Evolutionary conservation across 2,797 vertebrate species (phyloP), one percentile per base, ranked within the genome.

Genomic region (Halcyon smyrnensis): DNA sequence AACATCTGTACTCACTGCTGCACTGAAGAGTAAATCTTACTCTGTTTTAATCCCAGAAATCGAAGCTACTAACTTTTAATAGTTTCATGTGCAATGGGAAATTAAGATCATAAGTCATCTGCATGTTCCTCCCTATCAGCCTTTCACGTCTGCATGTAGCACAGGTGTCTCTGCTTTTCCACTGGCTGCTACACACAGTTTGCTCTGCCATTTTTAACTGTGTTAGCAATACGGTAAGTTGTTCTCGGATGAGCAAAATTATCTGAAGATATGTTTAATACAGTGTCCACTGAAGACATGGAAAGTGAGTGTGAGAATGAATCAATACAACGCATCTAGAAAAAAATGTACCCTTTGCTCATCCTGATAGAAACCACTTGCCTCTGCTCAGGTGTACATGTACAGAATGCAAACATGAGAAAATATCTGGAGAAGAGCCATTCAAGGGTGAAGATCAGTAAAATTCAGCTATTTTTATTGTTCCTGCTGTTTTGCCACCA

Each of bases 381-480:
- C 25, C 51, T 80, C 53, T 64, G 53, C 59, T 54, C 10, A 37
- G 11, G 27, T 50, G 73, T 28, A 30, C 62, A 64, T 2, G 50
- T 7, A 15, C 73, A 65, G 87, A 89, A 76, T 45, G 9, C 21
- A 85, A 2, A 43, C 41, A n/a, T 1, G 24, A 77, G 45, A 34
- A 64, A 87, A 89, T 50, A 83, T 57, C 15, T 68, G 37, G 24
- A 76, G 34, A 91, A 41, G 25, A 91, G 43, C 46, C 46, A 39
- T 56, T 90, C 62, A 43, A 69, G 43, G 69, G 15, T 86, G 84
- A 93, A 85, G 34, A 78, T 48, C 65, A 79, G 46, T 60, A 84
- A 95, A 87, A 82, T 80, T 87, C 77, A 82, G 41, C 48, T 64
- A 8, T 46, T 90, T 92, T 74, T 91, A 37, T 50, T 87, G 43